phyloP scores from a whole-genome alignment of 2,888 invertebrate genomes.

The Ferdinandea cuprea region DNA sequence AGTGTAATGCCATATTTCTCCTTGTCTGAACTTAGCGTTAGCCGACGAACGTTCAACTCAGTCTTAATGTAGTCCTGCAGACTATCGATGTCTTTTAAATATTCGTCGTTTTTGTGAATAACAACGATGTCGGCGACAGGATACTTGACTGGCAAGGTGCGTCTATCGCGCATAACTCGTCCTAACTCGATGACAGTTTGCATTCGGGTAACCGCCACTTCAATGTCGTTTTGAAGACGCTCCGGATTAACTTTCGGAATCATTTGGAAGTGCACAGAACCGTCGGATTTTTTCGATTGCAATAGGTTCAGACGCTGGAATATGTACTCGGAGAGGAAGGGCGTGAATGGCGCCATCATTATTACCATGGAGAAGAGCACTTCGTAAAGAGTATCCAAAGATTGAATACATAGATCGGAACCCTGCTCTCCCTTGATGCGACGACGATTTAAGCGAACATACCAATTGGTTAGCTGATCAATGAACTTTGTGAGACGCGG shows the following conservation, averaged over 20 bases:
- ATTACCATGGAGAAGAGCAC: slow-evolving; percentile 94
- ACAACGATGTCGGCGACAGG: slow-evolving; percentile 98
- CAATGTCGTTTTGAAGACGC: slow-evolving; percentile 93
- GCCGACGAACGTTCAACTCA: slow-evolving; percentile 94
- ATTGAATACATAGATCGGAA: slow-evolving; percentile 90
- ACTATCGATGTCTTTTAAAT: slow-evolving; percentile 90
- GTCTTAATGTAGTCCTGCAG: slow-evolving; percentile 93
- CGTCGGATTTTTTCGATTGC: slow-evolving; percentile 82
- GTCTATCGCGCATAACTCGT: slow-evolving; percentile 94
- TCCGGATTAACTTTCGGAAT: slow-evolving; percentile 89
- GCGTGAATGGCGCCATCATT: slow-evolving; percentile 99
- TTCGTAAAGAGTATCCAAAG: slow-evolving; percentile 93
- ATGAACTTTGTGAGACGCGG: slow-evolving; percentile 97
- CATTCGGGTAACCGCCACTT: slow-evolving; percentile 95
- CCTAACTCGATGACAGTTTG: slow-evolving; percentile 97
- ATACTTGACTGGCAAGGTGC: slow-evolving; percentile 97
- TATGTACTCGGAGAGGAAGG: slow-evolving; percentile 97
- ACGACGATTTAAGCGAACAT: slow-evolving; percentile 97
- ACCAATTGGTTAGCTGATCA: slow-evolving; percentile 99
- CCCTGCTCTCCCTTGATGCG: slow-evolving; percentile 96
- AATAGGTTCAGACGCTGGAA: slow-evolving; percentile 93
- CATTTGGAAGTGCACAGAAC: slow-evolving; percentile 96
- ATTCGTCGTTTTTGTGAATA: slow-evolving; percentile 92
- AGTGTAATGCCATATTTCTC: slow-evolving; percentile 95
- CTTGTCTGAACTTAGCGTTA: slow-evolving; percentile 95